phyloP scores from a whole-genome alignment of 2,797 vertebrate species.

The Xerus rutilus region DNA sequence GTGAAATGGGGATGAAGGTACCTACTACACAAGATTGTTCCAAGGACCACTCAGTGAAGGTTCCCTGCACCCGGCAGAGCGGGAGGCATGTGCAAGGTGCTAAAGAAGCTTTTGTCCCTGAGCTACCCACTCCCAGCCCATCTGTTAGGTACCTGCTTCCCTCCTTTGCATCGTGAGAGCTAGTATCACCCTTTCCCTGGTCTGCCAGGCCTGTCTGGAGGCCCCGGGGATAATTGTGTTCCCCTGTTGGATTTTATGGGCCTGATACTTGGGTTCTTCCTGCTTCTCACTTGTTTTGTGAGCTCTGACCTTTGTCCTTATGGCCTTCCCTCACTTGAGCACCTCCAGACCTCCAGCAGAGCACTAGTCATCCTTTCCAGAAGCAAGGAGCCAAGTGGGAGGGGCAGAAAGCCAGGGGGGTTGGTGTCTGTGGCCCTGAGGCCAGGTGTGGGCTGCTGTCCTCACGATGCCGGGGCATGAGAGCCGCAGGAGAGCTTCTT shows the following conservation, averaged over 20 bases:
- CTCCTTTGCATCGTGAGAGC: not conserved
- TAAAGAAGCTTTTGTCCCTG: not conserved
- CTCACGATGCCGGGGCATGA: rapidly evolving
- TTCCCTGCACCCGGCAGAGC: not conserved
- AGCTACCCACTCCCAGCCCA: not conserved
- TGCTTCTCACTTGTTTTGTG: not conserved
- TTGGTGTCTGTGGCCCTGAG: too few relatives aligned
- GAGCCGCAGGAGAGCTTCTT: not conserved
- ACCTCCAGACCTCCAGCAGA: not conserved
- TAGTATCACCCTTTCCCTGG: not conserved
- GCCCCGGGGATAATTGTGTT: not conserved
- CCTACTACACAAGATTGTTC: not conserved
- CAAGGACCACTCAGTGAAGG: not conserved
- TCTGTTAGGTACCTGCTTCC: not conserved
- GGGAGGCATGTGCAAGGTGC: not conserved
- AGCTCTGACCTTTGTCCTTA: not conserved
- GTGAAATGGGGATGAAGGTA: not conserved
- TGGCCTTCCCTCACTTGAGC: not conserved
- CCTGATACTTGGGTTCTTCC: not conserved
- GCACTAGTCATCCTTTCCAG: not conserved
- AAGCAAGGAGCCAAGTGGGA: not conserved
- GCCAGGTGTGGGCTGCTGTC: rapidly evolving
- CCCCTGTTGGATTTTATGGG: not conserved
- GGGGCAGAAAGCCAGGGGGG: not conserved
- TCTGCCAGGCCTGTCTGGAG: not conserved